phyloP scores from a whole-genome alignment of 2,113 vertebrate genomes.

The Xiphias gladius region DNA sequence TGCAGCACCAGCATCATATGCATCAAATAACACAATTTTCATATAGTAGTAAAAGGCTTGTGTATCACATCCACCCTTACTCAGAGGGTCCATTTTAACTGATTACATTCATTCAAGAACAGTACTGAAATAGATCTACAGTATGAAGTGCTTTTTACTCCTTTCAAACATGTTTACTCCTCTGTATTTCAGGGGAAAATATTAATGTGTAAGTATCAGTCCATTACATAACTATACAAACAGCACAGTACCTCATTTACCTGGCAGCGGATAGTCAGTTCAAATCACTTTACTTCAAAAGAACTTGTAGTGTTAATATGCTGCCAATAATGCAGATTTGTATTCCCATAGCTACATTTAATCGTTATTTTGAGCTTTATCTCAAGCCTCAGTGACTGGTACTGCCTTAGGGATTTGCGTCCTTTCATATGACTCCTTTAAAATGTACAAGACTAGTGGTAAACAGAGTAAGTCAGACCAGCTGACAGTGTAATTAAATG shows the following conservation, averaged over 20 bases:
- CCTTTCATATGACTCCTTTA: too few relatives aligned
- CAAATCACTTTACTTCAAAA: background rate
- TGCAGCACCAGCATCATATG: background rate
- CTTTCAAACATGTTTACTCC: background rate
- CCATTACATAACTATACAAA: background rate
- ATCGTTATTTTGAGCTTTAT: too few relatives aligned
- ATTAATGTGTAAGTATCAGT: background rate
- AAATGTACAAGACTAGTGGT: too few relatives aligned
- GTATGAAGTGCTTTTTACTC: background rate
- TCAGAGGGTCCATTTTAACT: too few relatives aligned
- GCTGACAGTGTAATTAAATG: too few relatives aligned
- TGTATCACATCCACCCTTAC: background rate
- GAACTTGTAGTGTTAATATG: too few relatives aligned
- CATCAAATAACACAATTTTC: background rate
- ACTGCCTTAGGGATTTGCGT: too few relatives aligned
- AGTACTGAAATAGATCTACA: background rate
- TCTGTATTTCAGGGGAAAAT: background rate
- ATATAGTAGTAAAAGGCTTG: too few relatives aligned
- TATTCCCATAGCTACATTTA: too few relatives aligned
- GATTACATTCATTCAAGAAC: background rate
- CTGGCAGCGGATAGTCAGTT: background rate
- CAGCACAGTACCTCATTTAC: background rate
- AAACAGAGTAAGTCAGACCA: too few relatives aligned
- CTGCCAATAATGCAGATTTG: too few relatives aligned
- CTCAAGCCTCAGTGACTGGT: too few relatives aligned